Base-by-base conservation (phyloP, 1,140 invertebrate genomes). In the Orchesella cincta region DNA sequence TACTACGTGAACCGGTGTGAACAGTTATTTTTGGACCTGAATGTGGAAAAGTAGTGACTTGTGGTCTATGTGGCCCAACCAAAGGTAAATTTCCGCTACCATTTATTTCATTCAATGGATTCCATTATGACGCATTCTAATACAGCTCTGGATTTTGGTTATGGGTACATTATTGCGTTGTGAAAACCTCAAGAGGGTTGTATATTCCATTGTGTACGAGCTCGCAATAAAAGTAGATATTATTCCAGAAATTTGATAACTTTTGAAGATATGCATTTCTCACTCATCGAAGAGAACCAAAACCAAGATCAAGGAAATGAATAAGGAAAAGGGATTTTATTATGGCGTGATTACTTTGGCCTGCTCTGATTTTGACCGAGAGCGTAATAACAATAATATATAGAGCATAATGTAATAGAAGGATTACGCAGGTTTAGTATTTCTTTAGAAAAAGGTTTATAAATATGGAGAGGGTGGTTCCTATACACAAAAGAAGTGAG, bases 51-150 rank as follows among this genome's bases (percentile, higher is more conserved):
- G 33, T 31, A 67, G 12, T n/a, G 62, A 67, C 26, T 33, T 67
- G 62, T 67, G 62, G 62, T 67, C 62, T 8, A 29, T 31, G 8
- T 67, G 62, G 62, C 62, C 62, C 29, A 67, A 33, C 3, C 62
- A 67, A 67, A 67, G 62, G 62, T 67, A 67, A 67, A 67, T 31
- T 33, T 33, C 26, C 62, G 26, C 26, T 16, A 29, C 1, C 14
- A 57, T 57, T 67, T 14, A 18, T 14, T 31, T 33, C 29, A 5
- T 33, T 67, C 26, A 67, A 67, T 67, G 31, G 31, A 67, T 23
- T 57, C 23, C 52, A 46, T 46, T n/a, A 57, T 57, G 8, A 57
- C 23, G 14, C 3, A 5, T 26, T 12, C 20, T 46, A 46, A 12
- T 46, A 46, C 39, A 46, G 39, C 20, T 20, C 8, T 46, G 20